A percentile compares a stretch with the other conserved stretches of the same genome.
These are phyloP conservation scores for Porites lobata DNA, from an alignment of 92 coral and sea anemone species.

Conservation along the genomic window DNA sequence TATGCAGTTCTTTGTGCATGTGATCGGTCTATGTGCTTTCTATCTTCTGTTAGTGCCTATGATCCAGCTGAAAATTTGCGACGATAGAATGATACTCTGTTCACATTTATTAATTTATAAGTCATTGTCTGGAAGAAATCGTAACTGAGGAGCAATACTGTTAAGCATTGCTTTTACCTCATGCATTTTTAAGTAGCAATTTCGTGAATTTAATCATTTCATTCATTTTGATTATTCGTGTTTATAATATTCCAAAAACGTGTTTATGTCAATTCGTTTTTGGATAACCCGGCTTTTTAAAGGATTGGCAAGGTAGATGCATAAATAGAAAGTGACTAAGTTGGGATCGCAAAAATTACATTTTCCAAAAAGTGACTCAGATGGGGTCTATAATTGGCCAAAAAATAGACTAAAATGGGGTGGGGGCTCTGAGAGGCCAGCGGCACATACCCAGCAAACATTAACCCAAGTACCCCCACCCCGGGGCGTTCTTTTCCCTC, in stretches of 20 bases:
- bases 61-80: constrained; percentile 20
- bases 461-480: no score
- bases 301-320: no score
- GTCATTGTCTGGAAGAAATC: neutral
- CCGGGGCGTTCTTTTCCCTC: no score
- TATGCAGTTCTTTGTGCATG: constrained; percentile 29
- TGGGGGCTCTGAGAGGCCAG: no score
- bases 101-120: neutral
- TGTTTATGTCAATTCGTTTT: no score
- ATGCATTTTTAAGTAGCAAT: constrained; percentile 22
- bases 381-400: no score
- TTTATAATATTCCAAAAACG: constrained; percentile 12
- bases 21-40: constrained; percentile 13
- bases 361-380: no score
- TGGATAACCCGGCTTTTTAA: no score
- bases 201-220: constrained; percentile 17
- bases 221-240: constrained; percentile 5
- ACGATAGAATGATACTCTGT: constrained; percentile 19
- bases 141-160: constrained; percentile 4
- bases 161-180: neutral
- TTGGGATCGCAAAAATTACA: no score
- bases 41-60: constrained; percentile 14
- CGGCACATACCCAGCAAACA: no score
- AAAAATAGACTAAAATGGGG: no score
- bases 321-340: no score